Evolutionary conservation across 2,113 vertebrate genomes (phyloP).

Genomic region (Forbesichthys agassizii): DNA sequence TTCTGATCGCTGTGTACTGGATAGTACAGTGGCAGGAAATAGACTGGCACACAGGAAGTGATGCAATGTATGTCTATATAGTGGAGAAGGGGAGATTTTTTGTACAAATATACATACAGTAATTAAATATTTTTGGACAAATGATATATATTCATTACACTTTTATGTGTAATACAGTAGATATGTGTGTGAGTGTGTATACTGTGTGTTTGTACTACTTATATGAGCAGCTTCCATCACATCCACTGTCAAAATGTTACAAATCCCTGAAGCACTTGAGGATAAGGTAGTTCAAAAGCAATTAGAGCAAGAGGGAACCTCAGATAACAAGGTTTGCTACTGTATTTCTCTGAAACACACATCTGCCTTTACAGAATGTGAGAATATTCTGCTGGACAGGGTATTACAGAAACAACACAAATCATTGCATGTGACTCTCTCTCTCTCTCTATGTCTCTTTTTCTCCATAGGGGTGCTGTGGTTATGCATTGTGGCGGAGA

Average conservation of each 20-base stretch:
- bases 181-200: no score
- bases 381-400: slow-evolving; percentile 26
- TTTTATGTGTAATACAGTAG: no score
- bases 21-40: no score
- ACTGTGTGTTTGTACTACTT: background rate
- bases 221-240: background rate
- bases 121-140: no score
- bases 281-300: background rate
- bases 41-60: no score
- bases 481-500: slow-evolving; percentile 85
- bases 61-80: no score
- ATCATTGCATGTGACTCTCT: slow-evolving; percentile 8
- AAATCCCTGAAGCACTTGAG: background rate
- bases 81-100: no score
- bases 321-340: background rate
- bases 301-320: background rate
- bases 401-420: slow-evolving; percentile 9
- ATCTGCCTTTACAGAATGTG: background rate
- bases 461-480: slow-evolving; percentile 82
- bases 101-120: no score
- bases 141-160: no score
- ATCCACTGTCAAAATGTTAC: background rate
- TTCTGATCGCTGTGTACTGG: no score
- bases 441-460: background rate
- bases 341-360: background rate